Base-by-base conservation (phyloP, 2,797 vertebrate species). In the Sebastes aleutianus region DNA sequence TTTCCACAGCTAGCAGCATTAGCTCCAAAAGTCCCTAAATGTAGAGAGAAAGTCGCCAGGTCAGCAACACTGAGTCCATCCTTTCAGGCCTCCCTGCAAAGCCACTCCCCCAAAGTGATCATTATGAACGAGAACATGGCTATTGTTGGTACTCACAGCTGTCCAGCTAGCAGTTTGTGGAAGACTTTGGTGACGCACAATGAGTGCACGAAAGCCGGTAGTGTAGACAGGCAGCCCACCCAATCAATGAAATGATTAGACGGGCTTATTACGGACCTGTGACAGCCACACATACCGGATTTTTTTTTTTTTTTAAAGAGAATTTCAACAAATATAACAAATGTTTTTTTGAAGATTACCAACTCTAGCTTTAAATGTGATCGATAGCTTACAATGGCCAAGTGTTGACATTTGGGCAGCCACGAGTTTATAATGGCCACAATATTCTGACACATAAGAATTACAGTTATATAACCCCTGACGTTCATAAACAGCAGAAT, bases 401-500 rank as follows among this genome's bases (percentile, higher is more conserved):
- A 27, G 39, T 32, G 67, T 43, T 56, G 68, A 81, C 69, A 75
- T 61, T 54, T 68, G 73, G 61, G 31, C 65, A 77, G 81, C 69
- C 36, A 76, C 32, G 50, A 54, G 64, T 80, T 80, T 56, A 47
- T 47, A 66, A 79, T 29, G 34, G 69, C 74, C 73, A 70, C 47
- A 39, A 56, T 71, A 76, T 59, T 74, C 43, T 34, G 31, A 76
- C 39, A 80, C 26, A 3, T 36, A 70, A 70, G 63, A 74, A 72
- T 65, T 78, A 74, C 76, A 58, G 14, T 80, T 56, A 77, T 43
- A 74, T 16, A 57, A 81, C 10, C 57, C 61, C 64, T 70, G 79
- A 84, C 18, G 24, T 50, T 75, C 31, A 84, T 63, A 82, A 70
- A 83, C 64, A 73, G 79, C 63, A 36, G 83, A 77, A 82, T 81